Evolutionary conservation across 2,113 vertebrate genomes (phyloP).

Genomic region (Takifugu flavidus): DNA sequence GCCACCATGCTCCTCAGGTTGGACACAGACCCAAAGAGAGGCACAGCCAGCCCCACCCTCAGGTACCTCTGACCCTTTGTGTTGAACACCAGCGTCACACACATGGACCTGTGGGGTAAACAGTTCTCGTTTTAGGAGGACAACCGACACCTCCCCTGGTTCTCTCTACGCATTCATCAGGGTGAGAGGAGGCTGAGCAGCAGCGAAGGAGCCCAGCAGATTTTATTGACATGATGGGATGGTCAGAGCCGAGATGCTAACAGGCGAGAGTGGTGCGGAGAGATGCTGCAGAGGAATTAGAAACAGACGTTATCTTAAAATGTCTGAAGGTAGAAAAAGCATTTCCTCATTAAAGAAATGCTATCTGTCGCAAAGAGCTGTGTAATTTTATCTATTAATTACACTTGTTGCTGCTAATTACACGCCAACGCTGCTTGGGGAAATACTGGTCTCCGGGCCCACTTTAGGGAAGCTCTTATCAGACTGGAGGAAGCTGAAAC

Average conservation of each 20-base stretch:
- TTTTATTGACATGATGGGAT: conserved; percentile 41
- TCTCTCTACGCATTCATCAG: too few species aligned
- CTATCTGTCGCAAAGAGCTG: too few species aligned
- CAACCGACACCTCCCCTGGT: too few species aligned
- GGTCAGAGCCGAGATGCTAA: conserved; percentile 19
- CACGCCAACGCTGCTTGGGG: too few species aligned
- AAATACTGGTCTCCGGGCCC: too few species aligned
- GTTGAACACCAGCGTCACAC: conserved; percentile 85
- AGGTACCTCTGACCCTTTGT: conserved; percentile 81
- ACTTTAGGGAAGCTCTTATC: too few species aligned
- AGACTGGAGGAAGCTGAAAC: too few species aligned
- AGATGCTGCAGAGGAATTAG: conserved; percentile 19
- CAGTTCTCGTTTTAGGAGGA: neutral
- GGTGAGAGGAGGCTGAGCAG: neutral
- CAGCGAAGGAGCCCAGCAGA: conserved; percentile 33
- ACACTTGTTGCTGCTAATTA: too few species aligned
- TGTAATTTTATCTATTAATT: too few species aligned
- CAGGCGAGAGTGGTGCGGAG: conserved; percentile 25
- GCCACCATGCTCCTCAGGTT: conserved; percentile 85
- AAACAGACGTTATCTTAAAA: conserved; percentile 33
- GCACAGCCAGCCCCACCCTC: conserved; percentile 87
- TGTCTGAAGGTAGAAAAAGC: neutral
- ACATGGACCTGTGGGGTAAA: conserved; percentile 78
- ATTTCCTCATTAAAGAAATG: too few species aligned
- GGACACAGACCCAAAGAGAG: conserved; percentile 81